Percentiles rank a stretch among this genome's conserved stretches.
Conservation (phyloP, 1,140 invertebrate species). For the Steinernema khuongi region DNA sequence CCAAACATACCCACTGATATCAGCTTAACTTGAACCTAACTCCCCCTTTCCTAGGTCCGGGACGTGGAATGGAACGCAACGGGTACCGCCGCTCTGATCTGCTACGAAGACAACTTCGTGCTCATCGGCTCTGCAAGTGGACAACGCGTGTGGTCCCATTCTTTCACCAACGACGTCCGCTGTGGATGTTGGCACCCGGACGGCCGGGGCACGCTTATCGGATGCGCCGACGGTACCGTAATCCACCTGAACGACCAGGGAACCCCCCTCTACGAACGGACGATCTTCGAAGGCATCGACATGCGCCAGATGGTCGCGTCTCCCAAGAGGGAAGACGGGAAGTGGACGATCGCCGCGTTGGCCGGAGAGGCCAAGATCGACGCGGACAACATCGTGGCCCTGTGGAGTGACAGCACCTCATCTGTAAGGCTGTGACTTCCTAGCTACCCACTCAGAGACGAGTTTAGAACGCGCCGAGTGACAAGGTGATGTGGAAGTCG, state of each 20-base stretch:
- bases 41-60: constrained; percentile 59
- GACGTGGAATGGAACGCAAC: constrained; percentile 98
- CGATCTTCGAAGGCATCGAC: constrained; percentile 39
- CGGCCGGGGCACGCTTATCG: constrained; percentile 74
- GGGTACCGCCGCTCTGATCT: constrained; percentile 93
- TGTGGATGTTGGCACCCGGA: constrained; percentile 96
- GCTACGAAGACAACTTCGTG: constrained; percentile 69
- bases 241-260: constrained; percentile 57
- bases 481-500: not conserved
- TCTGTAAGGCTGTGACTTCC: constrained; percentile 28
- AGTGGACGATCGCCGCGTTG: constrained; percentile 54
- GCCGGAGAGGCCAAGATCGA: constrained; percentile 46
- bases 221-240: constrained; percentile 45
- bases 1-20: not conserved
- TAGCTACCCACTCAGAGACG: not conserved
- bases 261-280: constrained; percentile 47
- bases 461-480: not conserved
- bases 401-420: constrained; percentile 28
- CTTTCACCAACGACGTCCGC: constrained; percentile 85
- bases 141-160: constrained; percentile 94
- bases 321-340: constrained; percentile 22
- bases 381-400: not conserved
- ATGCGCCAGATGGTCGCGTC: constrained; percentile 24
- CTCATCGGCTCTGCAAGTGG: constrained; percentile 75
- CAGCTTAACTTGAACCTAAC: not conserved